Evolutionary conservation across 2,888 invertebrate species (phyloP), one percentile per base, ranked within the genome.

Genomic region (Drosophila pseudotakahashii): DNA sequence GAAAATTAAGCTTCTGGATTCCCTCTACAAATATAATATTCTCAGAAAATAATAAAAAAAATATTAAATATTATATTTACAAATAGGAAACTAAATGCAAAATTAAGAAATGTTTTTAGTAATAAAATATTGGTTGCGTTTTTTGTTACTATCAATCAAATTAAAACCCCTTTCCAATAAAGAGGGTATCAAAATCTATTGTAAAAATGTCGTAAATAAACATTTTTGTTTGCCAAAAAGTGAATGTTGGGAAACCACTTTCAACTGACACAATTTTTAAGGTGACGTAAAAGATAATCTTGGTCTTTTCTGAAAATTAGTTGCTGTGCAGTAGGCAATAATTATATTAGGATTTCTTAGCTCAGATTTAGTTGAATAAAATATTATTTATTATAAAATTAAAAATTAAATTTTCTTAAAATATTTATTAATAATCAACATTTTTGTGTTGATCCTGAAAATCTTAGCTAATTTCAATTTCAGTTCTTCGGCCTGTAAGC

Each of bases 1-100:
- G 9, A 7, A 32, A 57, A 60, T 59, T 14, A 52, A 10, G 62
- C 16, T 19, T 5, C 7, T 14, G 3, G 19, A 19, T 37, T n/a
- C 32, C 14, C 39, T 5, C 6, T 7, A 13, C 1, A 14, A 2
- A 6, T 52, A 19, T 19, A 9, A 16, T 39, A 53, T 32, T 1
- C 34, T 1, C 34, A 3, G 0, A 36, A 36, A 36, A 36, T 11
- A 36, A 36, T 7, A 36, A 11, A 36, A 1, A 61, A 6, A 14
- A 4, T 3, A n/a, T n/a, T n/a, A 23, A 32, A 37, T 37, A 37
- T 7, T 16, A 2, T 10, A 14, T 0, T 14, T 1, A 16, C 1
- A 16, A 41, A 41, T 41, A 10, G 14, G 14, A 7, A 39, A 39
- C 13, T 39, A 7, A n/a, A 7, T 7, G 7, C 6, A n/a, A 39